phyloP scores from a whole-genome alignment of 2,113 vertebrate genomes.

The Notiomystis cincta region DNA sequence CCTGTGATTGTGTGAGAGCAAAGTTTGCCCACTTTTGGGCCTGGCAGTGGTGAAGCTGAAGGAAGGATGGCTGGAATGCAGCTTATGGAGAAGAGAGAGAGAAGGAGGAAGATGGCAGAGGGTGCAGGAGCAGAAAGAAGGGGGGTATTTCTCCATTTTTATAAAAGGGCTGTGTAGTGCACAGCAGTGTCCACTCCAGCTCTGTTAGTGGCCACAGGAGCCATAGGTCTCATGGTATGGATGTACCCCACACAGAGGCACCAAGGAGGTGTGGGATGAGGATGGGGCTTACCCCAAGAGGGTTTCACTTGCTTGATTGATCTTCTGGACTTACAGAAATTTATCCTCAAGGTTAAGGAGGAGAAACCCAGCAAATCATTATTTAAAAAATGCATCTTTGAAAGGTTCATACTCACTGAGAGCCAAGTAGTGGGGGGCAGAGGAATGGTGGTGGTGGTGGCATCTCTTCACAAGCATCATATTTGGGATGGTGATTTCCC shows the following conservation, averaged over 20 bases:
- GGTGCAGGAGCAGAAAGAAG: neutral
- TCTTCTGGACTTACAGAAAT: neutral
- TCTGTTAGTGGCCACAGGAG: neutral
- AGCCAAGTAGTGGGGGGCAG: neutral
- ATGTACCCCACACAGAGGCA: neutral
- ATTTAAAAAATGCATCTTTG: neutral
- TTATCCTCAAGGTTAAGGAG: neutral
- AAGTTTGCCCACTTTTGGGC: neutral
- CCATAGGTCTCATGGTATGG: neutral
- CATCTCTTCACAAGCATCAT: neutral
- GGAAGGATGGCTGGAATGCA: neutral
- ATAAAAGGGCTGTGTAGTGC: neutral
- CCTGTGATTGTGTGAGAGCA: neutral
- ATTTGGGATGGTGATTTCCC: neutral
- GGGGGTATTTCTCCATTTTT: neutral
- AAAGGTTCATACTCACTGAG: neutral
- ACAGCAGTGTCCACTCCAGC: neutral
- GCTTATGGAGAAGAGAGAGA: neutral
- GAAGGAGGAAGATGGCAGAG: neutral
- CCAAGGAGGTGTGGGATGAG: neutral
- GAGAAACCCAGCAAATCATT: neutral
- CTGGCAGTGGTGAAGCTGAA: neutral
- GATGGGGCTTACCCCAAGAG: neutral
- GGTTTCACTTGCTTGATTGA: neutral
- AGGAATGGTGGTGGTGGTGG: neutral